phyloP scores from a whole-genome alignment of 2,888 invertebrate species.

The Melanargia galathea region DNA sequence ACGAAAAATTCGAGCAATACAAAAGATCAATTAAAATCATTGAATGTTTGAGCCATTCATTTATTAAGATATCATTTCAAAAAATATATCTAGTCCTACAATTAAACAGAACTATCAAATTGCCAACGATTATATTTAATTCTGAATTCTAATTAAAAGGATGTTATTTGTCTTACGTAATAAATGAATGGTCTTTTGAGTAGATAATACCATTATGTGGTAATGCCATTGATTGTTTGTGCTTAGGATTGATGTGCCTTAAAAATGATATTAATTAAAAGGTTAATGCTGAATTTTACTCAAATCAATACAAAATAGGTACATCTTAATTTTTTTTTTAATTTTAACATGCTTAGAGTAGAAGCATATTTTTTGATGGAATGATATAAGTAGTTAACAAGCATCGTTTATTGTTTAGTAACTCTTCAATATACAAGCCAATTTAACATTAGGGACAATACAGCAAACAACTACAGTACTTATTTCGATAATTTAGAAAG shows the following conservation, averaged over 20 bases:
- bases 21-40: conserved; percentile 9
- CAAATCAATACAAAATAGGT: no score
- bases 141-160: background rate
- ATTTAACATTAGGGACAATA: background rate
- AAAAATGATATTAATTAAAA: background rate
- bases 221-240: background rate
- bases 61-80: background rate
- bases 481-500: background rate
- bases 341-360: no score
- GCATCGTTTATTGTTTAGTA: background rate
- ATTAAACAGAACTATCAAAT: no score
- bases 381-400: conserved; percentile 4
- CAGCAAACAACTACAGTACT: background rate
- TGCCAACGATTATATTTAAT: no score
- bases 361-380: background rate
- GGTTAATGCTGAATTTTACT: no score
- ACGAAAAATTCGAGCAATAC: conserved; percentile 6
- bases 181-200: background rate
- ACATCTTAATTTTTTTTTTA: no score
- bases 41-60: background rate
- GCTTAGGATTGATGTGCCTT: background rate
- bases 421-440: background rate
- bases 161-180: background rate
- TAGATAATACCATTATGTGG: no score
- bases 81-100: background rate